phyloP scores from a whole-genome alignment of 2,113 vertebrate genomes.

The Meriones unguiculatus region DNA sequence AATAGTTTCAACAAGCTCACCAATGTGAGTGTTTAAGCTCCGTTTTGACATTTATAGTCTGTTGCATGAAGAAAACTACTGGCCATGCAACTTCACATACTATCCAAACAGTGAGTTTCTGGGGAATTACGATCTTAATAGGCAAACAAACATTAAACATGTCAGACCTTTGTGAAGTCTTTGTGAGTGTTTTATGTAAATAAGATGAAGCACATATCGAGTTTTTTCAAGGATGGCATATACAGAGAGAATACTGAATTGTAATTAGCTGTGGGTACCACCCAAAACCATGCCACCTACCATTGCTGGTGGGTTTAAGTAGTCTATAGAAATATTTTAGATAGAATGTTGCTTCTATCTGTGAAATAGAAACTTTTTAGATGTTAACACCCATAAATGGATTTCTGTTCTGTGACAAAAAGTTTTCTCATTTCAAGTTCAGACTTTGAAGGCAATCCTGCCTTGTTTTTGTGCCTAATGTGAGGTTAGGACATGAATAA shows the following conservation, averaged over 20 bases:
- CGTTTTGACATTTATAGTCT: slow-evolving; percentile 27
- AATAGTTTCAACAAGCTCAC: not conserved
- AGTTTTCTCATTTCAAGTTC: not conserved
- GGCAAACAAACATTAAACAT: not conserved
- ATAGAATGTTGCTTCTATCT: not conserved
- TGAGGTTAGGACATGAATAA: slow-evolving; percentile 32
- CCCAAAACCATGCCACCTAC: not conserved
- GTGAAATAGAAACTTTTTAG: slow-evolving; percentile 18
- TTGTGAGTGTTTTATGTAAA: slow-evolving; percentile 18
- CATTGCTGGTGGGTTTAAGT: slow-evolving; percentile 37
- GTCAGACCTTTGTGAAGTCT: not conserved
- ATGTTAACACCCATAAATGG: not conserved
- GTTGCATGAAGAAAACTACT: not conserved
- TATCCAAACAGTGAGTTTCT: not conserved
- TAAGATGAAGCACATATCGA: not conserved
- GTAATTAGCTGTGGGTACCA: not conserved
- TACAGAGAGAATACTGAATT: not conserved
- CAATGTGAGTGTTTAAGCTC: not conserved
- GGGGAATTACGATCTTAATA: not conserved
- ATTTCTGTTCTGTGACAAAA: not conserved
- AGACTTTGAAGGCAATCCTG: not conserved
- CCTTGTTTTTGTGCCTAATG: not conserved
- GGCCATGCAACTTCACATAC: not conserved
- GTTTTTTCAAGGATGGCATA: not conserved
- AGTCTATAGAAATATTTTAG: not conserved